Evolutionary conservation across 2,797 vertebrate genomes (phyloP).

Genomic region (Pteronotus mesoamericanus): DNA sequence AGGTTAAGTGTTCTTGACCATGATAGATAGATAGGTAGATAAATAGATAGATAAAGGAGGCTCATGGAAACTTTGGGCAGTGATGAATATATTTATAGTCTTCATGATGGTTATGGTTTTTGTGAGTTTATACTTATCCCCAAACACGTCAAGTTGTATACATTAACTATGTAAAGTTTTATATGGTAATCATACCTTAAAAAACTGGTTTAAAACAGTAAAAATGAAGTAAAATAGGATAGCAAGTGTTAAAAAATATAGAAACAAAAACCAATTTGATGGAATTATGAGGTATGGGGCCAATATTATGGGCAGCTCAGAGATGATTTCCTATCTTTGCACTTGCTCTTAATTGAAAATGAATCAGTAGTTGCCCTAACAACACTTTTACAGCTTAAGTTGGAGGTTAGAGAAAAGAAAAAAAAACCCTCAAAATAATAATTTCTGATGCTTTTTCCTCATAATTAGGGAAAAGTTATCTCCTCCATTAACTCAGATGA

Average conservation of each 20-base stretch:
- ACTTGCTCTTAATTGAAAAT: not conserved
- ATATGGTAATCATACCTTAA: not conserved
- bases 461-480: not conserved
- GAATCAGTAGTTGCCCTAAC: not conserved
- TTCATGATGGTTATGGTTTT: not conserved
- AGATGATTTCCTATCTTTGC: not conserved
- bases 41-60: not conserved
- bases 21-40: not conserved
- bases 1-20: not conserved
- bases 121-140: not conserved
- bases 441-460: not conserved
- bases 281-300: not conserved
- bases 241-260: not conserved
- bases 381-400: not conserved
- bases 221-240: not conserved
- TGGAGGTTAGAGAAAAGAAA: not conserved
- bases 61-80: not conserved
- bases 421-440: not conserved
- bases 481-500: conserved; percentile 13
- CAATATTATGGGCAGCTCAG: not conserved
- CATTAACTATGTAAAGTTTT: not conserved
- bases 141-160: not conserved
- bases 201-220: not conserved
- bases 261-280: not conserved
- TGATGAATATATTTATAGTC: not conserved